These are phyloP conservation scores for Labeo calbasu DNA, from an alignment of 2,797 vertebrate species.

Conservation along the genomic window DNA sequence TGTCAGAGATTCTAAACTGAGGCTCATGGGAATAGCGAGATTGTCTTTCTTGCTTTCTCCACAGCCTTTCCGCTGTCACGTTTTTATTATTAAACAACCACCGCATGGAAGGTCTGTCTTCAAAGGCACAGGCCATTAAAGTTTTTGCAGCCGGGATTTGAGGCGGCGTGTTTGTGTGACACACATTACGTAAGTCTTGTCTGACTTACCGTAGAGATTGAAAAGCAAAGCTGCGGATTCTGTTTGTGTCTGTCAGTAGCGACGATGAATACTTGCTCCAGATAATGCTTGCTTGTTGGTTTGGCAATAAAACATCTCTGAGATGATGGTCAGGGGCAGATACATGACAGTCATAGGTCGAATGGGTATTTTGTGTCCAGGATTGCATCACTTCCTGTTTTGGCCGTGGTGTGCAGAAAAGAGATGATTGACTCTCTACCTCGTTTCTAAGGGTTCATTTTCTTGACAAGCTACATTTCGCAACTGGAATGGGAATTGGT, in stretches of 20 bases:
- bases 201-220: slow-evolving; percentile 37
- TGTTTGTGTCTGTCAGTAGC: slow-evolving; percentile 27
- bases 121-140: slow-evolving; percentile 61
- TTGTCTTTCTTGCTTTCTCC: slow-evolving; percentile 39
- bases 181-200: slow-evolving; percentile 44
- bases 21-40: slow-evolving; percentile 44
- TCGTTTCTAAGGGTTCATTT: slow-evolving; percentile 5
- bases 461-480: slow-evolving; percentile 8
- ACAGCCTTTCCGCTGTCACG: slow-evolving; percentile 53
- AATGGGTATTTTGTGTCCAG: slow-evolving; percentile 7
- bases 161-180: slow-evolving; percentile 50
- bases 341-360: background rate
- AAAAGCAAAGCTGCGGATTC: slow-evolving; percentile 43
- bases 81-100: slow-evolving; percentile 65
- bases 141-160: slow-evolving; percentile 52
- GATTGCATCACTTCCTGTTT: slow-evolving; percentile 27
- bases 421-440: slow-evolving; percentile 13
- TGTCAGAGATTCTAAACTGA: slow-evolving; percentile 35
- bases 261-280: background rate
- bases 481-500: slow-evolving; percentile 7
- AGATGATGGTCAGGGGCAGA: slow-evolving; percentile 2
- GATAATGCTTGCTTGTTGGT: slow-evolving; percentile 21
- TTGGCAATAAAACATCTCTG: slow-evolving; percentile 5
- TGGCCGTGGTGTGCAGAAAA: background rate
- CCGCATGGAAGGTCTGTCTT: slow-evolving; percentile 56